Evolutionary conservation across 2,888 invertebrate species (phyloP), one percentile per base, ranked within the genome.

Genomic region (Campoplex capitator): DNA sequence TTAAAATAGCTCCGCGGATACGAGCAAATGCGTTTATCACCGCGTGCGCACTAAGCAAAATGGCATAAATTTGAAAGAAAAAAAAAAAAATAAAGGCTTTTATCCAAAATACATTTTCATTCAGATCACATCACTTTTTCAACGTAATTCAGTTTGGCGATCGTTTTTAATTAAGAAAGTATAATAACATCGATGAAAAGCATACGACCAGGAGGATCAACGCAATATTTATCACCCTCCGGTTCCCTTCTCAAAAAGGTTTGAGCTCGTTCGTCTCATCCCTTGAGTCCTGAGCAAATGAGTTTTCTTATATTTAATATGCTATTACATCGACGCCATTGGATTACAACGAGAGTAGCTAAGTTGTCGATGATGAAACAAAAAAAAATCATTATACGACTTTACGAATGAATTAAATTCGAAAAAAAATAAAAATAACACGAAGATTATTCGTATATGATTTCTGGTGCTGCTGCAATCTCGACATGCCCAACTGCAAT

Each of bases 1-100:
- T 79, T 32, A 62, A 65, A 35, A 74, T 67, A 54, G 32, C 48
- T 35, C 23, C 23, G 38, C 38, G 38, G 38, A 16, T 6, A 76
- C 71, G n/a, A 9, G 54, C 3, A 8, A 13, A 13, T 13, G 23
- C 28, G 2, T 45, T 42, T 48, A 42, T 65, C 13, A 11, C 9
- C 18, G 16, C 32, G 32, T 58, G 13, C n/a, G 13, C n/a, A 13
- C 58, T 32, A 51, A 51, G 18, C 18, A 51, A 16, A 4, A n/a
- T n/a, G 51, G 18, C 18, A 62, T 32, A 62, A 4, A 32, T 62
- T 32, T 62, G 6, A 23, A 23, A 23, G 23, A 23, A 23, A 23
- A 23, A 23, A 23, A 23, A 23, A 23, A 23, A 23, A 23, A 23
- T 32, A 6, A 16, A 32, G 1, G 13, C 18, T 32, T 71, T 32